phyloP scores from a whole-genome alignment of 92 coral and sea anemone genomes.

The Diadumene lineata region DNA sequence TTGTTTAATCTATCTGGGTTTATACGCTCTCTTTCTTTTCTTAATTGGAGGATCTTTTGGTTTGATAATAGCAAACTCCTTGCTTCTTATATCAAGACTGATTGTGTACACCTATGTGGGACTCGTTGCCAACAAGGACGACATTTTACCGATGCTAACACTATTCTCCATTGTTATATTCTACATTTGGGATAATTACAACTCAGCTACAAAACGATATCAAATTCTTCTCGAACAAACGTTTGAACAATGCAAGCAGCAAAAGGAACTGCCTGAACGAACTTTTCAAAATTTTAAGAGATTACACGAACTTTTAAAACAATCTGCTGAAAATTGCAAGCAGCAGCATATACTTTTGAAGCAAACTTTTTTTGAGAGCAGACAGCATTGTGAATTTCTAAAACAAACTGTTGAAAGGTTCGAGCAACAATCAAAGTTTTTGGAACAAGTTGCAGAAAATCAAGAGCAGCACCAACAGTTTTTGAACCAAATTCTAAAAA shows the following conservation, averaged over 20 bases:
- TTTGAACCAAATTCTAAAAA: too few species aligned
- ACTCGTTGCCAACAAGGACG: conserved; percentile 10
- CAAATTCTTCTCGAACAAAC: conserved; percentile 15
- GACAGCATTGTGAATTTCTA: too few species aligned
- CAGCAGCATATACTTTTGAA: too few species aligned
- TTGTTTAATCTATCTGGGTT: too few species aligned
- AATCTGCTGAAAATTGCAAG: too few species aligned
- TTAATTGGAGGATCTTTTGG: neutral
- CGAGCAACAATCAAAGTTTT: too few species aligned
- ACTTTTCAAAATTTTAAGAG: too few species aligned
- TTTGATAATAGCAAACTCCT: neutral
- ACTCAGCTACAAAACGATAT: neutral
- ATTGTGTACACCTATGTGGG: conserved; percentile 25
- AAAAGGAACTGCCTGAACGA: neutral
- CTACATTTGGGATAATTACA: conserved; percentile 19
- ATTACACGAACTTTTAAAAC: too few species aligned
- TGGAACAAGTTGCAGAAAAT: too few species aligned
- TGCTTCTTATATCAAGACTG: conserved; percentile 9
- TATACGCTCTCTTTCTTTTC: neutral
- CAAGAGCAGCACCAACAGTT: too few species aligned
- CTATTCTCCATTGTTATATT: neutral
- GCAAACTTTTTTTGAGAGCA: too few species aligned
- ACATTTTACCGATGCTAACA: neutral
- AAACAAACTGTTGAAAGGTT: too few species aligned
- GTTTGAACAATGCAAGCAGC: conserved; percentile 19